These are phyloP conservation scores for Brachypalpus laphriformis DNA, from an alignment of 2,888 invertebrate species.

Conservation along the genomic window DNA sequence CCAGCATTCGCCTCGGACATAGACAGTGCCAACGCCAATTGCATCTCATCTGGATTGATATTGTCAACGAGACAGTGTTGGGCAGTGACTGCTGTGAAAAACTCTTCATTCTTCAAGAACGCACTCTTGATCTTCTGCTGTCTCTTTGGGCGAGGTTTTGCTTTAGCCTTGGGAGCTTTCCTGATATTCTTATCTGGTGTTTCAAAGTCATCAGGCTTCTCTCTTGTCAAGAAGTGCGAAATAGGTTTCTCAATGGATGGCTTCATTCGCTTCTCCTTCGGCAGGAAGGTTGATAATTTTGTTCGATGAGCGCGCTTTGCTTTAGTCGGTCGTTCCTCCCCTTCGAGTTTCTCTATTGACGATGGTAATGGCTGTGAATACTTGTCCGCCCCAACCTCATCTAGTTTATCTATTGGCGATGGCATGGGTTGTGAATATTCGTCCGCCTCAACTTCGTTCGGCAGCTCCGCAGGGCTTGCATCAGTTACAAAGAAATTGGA, in stretches of 20 bases:
- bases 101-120: constrained; percentile 80
- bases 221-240: constrained; percentile 1
- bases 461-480: neutral
- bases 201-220: constrained; percentile 74
- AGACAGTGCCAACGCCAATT: constrained; percentile 87
- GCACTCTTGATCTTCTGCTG: constrained; percentile 80
- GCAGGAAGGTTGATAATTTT: constrained; percentile 75
- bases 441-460: neutral
- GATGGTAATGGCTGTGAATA: constrained; percentile 11
- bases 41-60: constrained; percentile 86
- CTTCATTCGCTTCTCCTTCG: constrained; percentile 52
- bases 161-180: constrained; percentile 41
- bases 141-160: constrained; percentile 73
- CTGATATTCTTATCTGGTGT: constrained; percentile 55
- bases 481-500: constrained; percentile 76
- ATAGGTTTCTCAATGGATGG: neutral
- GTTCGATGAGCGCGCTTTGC: constrained; percentile 63
- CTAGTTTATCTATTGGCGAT: constrained; percentile 20
- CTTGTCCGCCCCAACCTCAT: neutral
- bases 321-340: neutral
- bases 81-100: constrained; percentile 80
- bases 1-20: constrained; percentile 83
- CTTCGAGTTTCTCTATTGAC: constrained; percentile 10
- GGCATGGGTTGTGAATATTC: constrained; percentile 1
- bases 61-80: constrained; percentile 83